phyloP scores from a whole-genome alignment of 1,140 invertebrate species.

The Hetaerina americana region DNA sequence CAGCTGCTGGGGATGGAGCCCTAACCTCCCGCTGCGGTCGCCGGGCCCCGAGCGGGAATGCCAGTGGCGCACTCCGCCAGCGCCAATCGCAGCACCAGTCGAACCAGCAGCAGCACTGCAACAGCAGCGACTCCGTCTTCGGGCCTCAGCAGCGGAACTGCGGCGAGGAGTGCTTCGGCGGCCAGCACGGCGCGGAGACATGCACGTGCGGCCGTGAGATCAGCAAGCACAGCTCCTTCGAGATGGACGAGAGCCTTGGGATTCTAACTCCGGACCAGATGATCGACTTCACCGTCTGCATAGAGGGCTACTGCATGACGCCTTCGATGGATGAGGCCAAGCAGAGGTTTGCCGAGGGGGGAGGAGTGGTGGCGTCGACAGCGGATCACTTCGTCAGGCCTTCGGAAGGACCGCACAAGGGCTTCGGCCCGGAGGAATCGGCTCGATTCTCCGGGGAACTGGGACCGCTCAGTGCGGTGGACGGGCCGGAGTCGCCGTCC shows the following conservation, averaged over 20 bases:
- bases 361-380: neutral
- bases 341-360: neutral
- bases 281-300: slow-evolving; percentile 43
- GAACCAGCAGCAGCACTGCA: too few species aligned
- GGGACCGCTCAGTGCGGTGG: too few species aligned
- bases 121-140: slow-evolving; percentile 16
- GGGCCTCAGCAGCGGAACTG: too few species aligned
- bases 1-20: too few species aligned
- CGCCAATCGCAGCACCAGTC: too few species aligned
- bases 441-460: neutral
- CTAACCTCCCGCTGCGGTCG: neutral
- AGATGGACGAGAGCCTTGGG: slow-evolving; percentile 63
- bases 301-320: neutral
- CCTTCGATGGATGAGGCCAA: neutral
- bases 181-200: slow-evolving; percentile 14
- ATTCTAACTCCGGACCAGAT: slow-evolving; percentile 78
- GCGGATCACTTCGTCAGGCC: neutral
- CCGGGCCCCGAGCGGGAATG: too few species aligned
- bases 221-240: slow-evolving; percentile 61
- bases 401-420: neutral
- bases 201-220: slow-evolving; percentile 30
- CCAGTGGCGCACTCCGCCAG: too few species aligned
- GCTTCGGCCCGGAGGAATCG: neutral
- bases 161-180: neutral
- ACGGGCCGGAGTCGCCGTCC: too few species aligned